Base-by-base conservation (phyloP, 2,888 invertebrate genomes). In the Iphiclides podalirius region DNA sequence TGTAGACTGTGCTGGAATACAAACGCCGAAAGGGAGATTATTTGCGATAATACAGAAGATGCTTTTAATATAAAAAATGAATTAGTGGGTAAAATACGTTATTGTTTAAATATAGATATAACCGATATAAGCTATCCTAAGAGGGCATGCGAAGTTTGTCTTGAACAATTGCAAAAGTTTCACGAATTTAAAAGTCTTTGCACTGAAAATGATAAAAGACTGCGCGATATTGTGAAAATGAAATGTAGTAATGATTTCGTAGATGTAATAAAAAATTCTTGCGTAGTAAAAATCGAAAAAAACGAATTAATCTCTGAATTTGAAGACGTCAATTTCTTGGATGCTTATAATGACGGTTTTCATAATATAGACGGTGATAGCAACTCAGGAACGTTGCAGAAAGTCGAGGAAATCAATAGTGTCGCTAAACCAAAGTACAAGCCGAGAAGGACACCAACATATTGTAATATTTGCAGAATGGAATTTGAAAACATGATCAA, bases 1-100 rank as follows among this genome's bases (percentile, higher is more conserved):
- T 87, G 87, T 47, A 65, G 85, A 54, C 56, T 86, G 4, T 87
- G 87, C 54, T 85, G 82, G 81, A 63, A 58, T 26, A 67, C 57
- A 54, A 67, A 78, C 42, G 75, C 73, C 1, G 57, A 58, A 6
- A 64, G 42, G 17, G 71, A 73, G 52, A 54, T 77, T 38, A 52
- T 63, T 4, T 45, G 54, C 1, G 59, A 61, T 54, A 44, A 47
- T 4, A 43, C 52, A 38, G 56, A 55, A 60, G 66, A 42, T 26
- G 28, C 6, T 1, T n/a, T 15, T 16, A 26, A 20, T 31, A 41
- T 48, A 4, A 64, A 66, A 49, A 61, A 52, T 9, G 53, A 54
- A 12, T 40, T 81, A 31, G 31, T 64, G 8, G 67, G 72, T 41
- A 72, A 76, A 58, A 71, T 88, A 53, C 65, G 61, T 34, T 69